phyloP scores from a whole-genome alignment of 2,888 invertebrate species.

The Nemapogon koenigi region DNA sequence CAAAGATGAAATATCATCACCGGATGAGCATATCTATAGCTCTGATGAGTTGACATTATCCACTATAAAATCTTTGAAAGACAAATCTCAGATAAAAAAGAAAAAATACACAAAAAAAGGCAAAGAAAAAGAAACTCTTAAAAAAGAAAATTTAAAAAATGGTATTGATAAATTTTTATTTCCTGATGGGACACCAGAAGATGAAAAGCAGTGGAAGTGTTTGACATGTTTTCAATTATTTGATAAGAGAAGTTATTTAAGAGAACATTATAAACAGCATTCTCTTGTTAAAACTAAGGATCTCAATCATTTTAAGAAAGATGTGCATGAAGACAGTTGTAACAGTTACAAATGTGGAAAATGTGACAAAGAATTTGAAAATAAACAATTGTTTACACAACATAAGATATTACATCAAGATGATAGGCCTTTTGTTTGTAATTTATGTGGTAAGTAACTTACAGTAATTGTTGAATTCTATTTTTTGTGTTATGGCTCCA shows the following conservation, averaged over 20 bases:
- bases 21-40: background rate
- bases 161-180: constrained; percentile 10
- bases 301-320: constrained; percentile 7
- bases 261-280: constrained; percentile 28
- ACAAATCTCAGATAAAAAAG: constrained; percentile 13
- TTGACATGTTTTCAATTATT: constrained; percentile 27
- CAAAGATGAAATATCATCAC: background rate
- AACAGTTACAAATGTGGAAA: constrained; percentile 28
- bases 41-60: too few relatives aligned
- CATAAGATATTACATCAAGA: constrained; percentile 29
- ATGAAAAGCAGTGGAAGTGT: constrained; percentile 22
- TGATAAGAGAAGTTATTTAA: constrained; percentile 22
- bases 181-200: constrained; percentile 11
- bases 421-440: constrained; percentile 37
- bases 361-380: constrained; percentile 27
- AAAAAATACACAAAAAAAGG: constrained; percentile 14
- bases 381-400: constrained; percentile 24
- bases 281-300: constrained; percentile 17
- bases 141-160: constrained; percentile 11
- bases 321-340: constrained; percentile 18
- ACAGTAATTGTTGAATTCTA: too few relatives aligned
- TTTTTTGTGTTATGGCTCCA: too few relatives aligned
- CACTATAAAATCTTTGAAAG: too few relatives aligned
- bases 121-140: constrained; percentile 7
- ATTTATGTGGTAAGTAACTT: constrained; percentile 40